A percentile compares a stretch with the other conserved stretches of the same genome.
phyloP scores from a whole-genome alignment of 2,113 vertebrate species.

The Pelecanus crispus region DNA sequence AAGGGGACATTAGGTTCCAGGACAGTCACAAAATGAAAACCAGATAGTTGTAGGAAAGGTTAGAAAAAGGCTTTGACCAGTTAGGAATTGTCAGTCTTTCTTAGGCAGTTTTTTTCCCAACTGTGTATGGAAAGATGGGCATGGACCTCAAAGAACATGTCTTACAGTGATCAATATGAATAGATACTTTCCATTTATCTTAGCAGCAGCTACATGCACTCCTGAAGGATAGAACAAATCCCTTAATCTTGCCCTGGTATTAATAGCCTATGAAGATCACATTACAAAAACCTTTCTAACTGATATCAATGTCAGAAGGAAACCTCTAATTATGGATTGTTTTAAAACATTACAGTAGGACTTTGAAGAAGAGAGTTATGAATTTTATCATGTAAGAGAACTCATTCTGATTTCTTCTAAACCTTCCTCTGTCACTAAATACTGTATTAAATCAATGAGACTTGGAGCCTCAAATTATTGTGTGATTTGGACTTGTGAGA shows the following conservation, averaged over 20 bases:
- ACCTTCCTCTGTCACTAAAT: not conserved
- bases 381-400: not conserved
- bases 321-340: constrained; percentile 33
- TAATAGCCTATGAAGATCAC: constrained; percentile 53
- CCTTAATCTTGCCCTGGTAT: constrained; percentile 34
- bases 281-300: constrained; percentile 33
- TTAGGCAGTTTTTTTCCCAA: not conserved
- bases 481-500: not conserved
- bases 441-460: not conserved
- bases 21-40: not conserved
- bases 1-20: not conserved
- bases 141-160: not conserved
- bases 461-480: not conserved
- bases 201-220: not conserved
- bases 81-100: not conserved
- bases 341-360: constrained; percentile 36
- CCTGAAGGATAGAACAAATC: constrained; percentile 20
- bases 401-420: constrained; percentile 6
- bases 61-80: not conserved
- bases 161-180: not conserved
- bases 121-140: not conserved
- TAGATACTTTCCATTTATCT: not conserved
- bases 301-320: not conserved
- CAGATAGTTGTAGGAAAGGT: not conserved
- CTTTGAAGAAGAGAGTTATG: not conserved